Evolutionary conservation across 2,888 invertebrate species (phyloP), one percentile per base, ranked within the genome.

Genomic region (Megaustenia siamemsis): DNA sequence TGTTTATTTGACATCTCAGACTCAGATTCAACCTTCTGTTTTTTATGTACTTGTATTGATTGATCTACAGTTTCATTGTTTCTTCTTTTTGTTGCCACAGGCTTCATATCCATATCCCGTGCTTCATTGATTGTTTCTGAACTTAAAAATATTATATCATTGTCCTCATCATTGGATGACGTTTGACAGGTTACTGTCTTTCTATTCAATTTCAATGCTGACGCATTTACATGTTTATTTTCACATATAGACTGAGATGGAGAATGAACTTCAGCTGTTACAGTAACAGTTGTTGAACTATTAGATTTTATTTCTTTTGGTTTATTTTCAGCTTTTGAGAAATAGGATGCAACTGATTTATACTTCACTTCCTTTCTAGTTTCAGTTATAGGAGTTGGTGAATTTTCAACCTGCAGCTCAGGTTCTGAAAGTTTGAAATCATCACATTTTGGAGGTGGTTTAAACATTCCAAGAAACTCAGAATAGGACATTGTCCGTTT

Each of bases 251-350:
- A 28, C 15, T 43, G 32, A 60, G 40, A 68, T 28, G 38, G n/a
- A 63, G 87, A 85, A 69, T 89, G 89, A 76, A 89, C 66, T 43
- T 88, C 86, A 60, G 86, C 89, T 43, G 76, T 86, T 6, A 87
- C 78, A 38, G 87, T 87, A 4, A 88, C 68, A 35, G 53, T 40
- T 12, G 43, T 49, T 21, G 76, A 21, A 18, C 43, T 21, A 24
- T 38, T 32, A 15, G 69, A 4, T 60, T 56, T 63, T 71, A n/a
- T 21, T 18, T 60, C 21, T 21, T 24, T 38, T 3, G n/a, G 12
- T 35, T 63, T 53, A 35, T 10, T 69, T 68, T 66, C 68, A 32
- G n/a, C 38, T 38, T 84, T 43, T 21, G 66, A 38, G 49, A 81
- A 84, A 66, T 38, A 84, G 21, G 80, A 81, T 45, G 80, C 63